phyloP scores from a whole-genome alignment of 2,113 vertebrate genomes.

The Odobenus rosmarus region DNA sequence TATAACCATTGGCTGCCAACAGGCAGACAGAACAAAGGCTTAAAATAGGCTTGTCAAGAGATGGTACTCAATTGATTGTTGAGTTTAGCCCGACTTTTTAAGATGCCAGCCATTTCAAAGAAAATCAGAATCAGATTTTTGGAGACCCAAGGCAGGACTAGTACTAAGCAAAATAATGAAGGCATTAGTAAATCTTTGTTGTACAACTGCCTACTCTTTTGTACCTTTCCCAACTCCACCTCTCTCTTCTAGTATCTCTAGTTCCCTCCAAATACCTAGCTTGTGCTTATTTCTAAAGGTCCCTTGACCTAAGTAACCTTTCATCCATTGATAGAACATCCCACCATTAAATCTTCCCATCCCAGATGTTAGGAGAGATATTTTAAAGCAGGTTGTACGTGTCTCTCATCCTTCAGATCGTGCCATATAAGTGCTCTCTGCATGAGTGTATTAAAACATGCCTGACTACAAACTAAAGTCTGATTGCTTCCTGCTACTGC shows the following conservation, averaged over 20 bases:
- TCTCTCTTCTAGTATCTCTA: background rate
- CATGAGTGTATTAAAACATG: background rate
- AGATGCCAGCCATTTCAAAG: background rate
- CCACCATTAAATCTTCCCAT: background rate
- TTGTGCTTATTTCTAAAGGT: conserved; percentile 28
- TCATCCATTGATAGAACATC: background rate
- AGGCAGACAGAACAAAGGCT: background rate
- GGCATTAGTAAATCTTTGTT: background rate
- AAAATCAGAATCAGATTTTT: conserved; percentile 36
- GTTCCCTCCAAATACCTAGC: background rate
- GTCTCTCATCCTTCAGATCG: background rate
- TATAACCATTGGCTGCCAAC: background rate
- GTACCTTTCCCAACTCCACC: background rate
- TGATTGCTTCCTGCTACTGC: background rate
- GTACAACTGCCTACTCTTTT: background rate
- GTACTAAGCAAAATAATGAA: conserved; percentile 11
- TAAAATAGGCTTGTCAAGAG: background rate
- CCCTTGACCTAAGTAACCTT: background rate
- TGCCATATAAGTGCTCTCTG: background rate
- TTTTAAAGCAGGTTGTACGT: background rate
- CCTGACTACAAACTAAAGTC: background rate
- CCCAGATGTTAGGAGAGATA: background rate
- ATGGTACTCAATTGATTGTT: background rate
- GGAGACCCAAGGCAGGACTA: background rate
- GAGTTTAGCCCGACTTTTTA: background rate